Evolutionary conservation across 2,888 invertebrate genomes (phyloP), one percentile per base, ranked within the genome.

Genomic region (Gymnocheta viridis): DNA sequence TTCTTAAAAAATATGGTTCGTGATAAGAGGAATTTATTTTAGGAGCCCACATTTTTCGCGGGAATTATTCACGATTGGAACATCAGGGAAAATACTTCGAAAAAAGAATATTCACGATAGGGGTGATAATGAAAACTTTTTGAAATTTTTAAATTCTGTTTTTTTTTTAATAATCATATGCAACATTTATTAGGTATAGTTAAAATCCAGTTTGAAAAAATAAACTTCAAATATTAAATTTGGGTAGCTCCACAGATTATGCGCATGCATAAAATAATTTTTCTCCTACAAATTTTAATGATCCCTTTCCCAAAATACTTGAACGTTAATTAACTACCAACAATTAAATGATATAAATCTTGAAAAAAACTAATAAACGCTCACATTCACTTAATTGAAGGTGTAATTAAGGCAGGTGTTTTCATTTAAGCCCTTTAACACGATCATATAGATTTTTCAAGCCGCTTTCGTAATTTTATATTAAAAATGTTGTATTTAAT

Each of bases 361-460:
- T 14, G 19, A 4, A 49, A n/a, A 17, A 17, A 41, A 22, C 12
- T 38, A 29, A 44, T 4, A 73, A 60, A 60, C 47, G 67, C 17
- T 19, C 58, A n/a, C 49, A 17, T 69, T 78, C 62, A 62, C 44
- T 69, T 54, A 54, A 64, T 70, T 70, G 56, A 67, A 58, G 47
- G 56, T 66, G 51, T 47, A 54, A 47, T 54, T 14, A 56, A 35
- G 70, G 70, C 70, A 70, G 51, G 51, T 62, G 62, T 62, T 69
- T n/a, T 14, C 17, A 51, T 3, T 47, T 27, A 49, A 79, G n/a
- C 62, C 62, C 62, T 64, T 56, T 44, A 38, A 41, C 41, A 70
- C 54, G 60, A 62, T 54, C 44, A 44, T 44, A 12, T 41, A 32
- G 12, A 51, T 51, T 51, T 62, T 51, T 17, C 17, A 14, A 49